Base-by-base conservation (phyloP, 2,113 vertebrate genomes). In the Cinclus cinclus region DNA sequence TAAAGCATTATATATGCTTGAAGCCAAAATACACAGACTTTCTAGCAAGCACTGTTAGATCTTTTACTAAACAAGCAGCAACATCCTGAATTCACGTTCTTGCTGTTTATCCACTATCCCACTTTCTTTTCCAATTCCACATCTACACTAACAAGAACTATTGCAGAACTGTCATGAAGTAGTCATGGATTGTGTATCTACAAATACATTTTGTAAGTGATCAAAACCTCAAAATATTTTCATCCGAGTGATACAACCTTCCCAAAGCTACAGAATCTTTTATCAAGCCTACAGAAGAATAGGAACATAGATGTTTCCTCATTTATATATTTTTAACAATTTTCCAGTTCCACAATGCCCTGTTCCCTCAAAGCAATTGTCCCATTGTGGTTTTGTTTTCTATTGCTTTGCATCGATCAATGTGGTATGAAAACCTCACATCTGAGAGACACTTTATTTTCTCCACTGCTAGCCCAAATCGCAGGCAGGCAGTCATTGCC, bases 1-100 rank as follows among this genome's bases (percentile, higher is more conserved):
- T 77, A 65, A 88, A 86, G 67, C 55, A 4, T 31, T 77, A 46
- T 86, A 52, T 35, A 23, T 74, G 31, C 82, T 77, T 65, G 41
- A 88, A 94, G 75, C 44, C 78, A 88, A 94, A 85, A 91, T 65
- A 49, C 46, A 87, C 65, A 80, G 37, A 56, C 69, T 95, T 96
- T 83, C 59, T 62, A 88, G 46, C 31, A 77, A 83, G 30, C 21
- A 63, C 53, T 83, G 55, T 96, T 55, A 86, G 89, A 88, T 73
- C 25, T 3, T 2, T 77, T 92, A 46, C 76, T 90, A 92, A 95
- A 46, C 49, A 90, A 90, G 67, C 53, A 92, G 50, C 22, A 77
- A 35, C 59, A 73, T 86, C 56, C 63, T 92, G 76, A 83, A 23
- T 86, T 90, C 1, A 7, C 7, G 3, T 80, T 80, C 69, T 80